A percentile compares a stretch with the other conserved stretches of the same genome.
Conservation (phyloP, 53 echinoderm and acorn worm genomes). For the Astropecten irregularis region DNA sequence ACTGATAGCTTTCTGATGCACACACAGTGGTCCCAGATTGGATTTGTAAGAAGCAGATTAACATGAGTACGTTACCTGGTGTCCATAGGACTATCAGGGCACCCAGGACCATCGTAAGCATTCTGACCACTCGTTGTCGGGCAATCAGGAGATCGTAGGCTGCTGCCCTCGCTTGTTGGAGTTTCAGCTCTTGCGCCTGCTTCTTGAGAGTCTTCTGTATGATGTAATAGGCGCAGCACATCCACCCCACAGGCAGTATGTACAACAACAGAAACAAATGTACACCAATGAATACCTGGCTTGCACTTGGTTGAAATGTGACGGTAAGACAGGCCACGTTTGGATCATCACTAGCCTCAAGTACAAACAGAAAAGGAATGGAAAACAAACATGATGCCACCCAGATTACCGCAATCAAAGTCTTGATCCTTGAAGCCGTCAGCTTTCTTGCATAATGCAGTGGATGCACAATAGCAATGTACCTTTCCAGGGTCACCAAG, state of each 20-base stretch:
- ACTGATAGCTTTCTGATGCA: neutral
- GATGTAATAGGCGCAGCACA: conserved; percentile 43
- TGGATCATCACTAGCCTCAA: neutral
- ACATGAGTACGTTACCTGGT: neutral
- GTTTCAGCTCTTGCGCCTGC: neutral
- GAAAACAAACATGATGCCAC: neutral
- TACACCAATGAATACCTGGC: neutral
- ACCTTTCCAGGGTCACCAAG: conserved; percentile 29
- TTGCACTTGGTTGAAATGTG: neutral
- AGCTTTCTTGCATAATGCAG: conserved; percentile 7
- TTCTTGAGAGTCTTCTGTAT: conserved; percentile 3
- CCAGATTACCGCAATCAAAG: neutral
- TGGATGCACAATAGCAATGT: conserved; percentile 11
- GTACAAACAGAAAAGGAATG: neutral
- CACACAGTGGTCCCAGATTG: neutral
- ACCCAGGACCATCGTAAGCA: conserved; percentile 18
- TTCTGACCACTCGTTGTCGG: conserved; percentile 6
- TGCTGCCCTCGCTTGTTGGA: neutral
- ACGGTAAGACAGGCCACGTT: neutral
- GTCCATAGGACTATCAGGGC: conserved; percentile 10
- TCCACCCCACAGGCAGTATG: neutral
- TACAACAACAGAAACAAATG: neutral
- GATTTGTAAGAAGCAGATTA: neutral
- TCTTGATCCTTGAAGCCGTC: neutral
- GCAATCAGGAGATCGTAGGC: conserved; percentile 12